Evolutionary conservation across 2,113 vertebrate species (phyloP), one percentile per base, ranked within the genome.

Genomic region (Seriola rivoliana): DNA sequence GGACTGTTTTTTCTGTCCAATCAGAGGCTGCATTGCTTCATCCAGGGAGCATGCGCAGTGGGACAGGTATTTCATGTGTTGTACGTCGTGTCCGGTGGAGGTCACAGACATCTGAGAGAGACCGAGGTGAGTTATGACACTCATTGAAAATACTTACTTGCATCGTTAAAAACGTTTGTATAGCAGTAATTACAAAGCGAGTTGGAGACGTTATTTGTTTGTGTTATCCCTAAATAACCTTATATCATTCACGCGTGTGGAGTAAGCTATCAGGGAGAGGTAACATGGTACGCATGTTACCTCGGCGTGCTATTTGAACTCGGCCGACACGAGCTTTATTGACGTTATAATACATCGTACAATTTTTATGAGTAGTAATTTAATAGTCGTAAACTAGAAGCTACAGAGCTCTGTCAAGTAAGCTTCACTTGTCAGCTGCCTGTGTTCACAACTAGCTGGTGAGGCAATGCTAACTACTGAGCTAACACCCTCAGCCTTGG

Each of bases 61-160:
- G 0, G 4, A 3, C 2, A 57, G 36, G 1, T 69, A 67, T 32
- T 80, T 92, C 91, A 93, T 88, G 93, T 70, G 93, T 83, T 78
- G 2, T 79, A 68, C 86, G 88, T 85, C 71, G 84, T 88, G 89
- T 89, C 81, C 44, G 85, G 91, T 96, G 94, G 95, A 96, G 95
- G 95, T 96, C 95, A 96, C 14, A 84, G 81, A 62, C 64, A 76
- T 67, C 76, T 40, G 88, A 71, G 48, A n/a, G n/a, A 55, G 82
- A 73, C 48, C 21, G 62, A 78, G 93, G 95, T 95, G 78, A 94
- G 92, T 93, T 60, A 29, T 19, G 16, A 14, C 10, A 32, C 8
- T 10, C 8, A 1, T 23, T 21, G 21, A 38, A 40, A 52, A 52
- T 13, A 10, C 0, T 12, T n/a, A 44, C 7, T 10, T 54, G 0